Evolutionary conservation across 2,888 invertebrate species (phyloP).

Genomic region (Chesias legatella): DNA sequence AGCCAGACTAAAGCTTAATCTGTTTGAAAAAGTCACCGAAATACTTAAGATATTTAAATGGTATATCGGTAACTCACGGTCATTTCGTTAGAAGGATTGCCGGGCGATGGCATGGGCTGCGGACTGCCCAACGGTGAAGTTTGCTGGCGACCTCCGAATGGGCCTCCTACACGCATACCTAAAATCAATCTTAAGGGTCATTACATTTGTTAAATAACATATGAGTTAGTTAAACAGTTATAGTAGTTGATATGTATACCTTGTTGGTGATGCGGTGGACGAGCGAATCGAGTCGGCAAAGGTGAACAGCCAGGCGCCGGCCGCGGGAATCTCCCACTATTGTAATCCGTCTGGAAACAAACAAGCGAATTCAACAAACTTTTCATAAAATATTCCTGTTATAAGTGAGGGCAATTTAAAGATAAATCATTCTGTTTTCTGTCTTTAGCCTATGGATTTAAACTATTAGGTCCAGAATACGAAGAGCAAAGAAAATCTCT

Average conservation of each 20-base stretch:
- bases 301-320: slow-evolving; percentile 72
- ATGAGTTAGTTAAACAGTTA: too few relatives aligned
- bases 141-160: slow-evolving; percentile 65
- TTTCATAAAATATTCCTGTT: too few relatives aligned
- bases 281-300: slow-evolving; percentile 63
- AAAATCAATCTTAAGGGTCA: neutral
- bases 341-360: slow-evolving; percentile 53
- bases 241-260: too few relatives aligned
- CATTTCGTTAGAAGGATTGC: slow-evolving; percentile 65
- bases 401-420: too few relatives aligned
- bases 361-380: slow-evolving; percentile 1
- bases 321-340: slow-evolving; percentile 61
- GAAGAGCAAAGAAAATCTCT: neutral
- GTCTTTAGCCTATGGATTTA: too few relatives aligned
- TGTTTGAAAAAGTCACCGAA: neutral
- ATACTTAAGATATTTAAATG: neutral
- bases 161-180: slow-evolving; percentile 74
- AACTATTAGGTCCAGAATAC: too few relatives aligned
- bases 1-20: neutral
- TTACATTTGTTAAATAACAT: neutral
- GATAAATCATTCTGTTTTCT: too few relatives aligned
- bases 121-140: slow-evolving; percentile 76
- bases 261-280: slow-evolving; percentile 73
- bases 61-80: slow-evolving; percentile 47
- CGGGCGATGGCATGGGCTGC: slow-evolving; percentile 74